Evolutionary conservation across 2,113 vertebrate genomes (phyloP), one percentile per base, ranked within the genome.

Genomic region (Terrapene triunguis): DNA sequence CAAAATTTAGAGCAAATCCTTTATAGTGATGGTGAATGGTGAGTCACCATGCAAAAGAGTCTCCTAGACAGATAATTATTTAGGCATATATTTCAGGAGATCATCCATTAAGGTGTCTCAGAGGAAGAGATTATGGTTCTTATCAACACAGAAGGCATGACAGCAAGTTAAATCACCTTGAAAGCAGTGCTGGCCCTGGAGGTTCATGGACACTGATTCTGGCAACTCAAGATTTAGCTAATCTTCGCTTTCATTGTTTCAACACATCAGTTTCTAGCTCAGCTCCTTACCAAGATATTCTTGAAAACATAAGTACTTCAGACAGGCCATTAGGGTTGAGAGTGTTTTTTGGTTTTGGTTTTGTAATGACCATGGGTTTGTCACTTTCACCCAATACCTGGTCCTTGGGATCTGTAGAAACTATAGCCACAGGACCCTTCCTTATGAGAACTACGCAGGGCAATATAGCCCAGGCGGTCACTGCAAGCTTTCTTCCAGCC

Each of bases 31-130:
- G 97, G 91, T 95, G 95, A 97, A 53, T 91, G 95, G 97, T 97
- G 96, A 97, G 82, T 97, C 97, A 97, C 76, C 0, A 3, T 48
- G 83, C 65, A 59, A 94, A 86, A 92, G 90, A 96, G 74, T 95
- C 89, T 97, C 80, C 92, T 87, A 96, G 95, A 97, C 89, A 96
- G 94, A 96, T 91, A 97, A 97, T 96, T 96, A 96, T 97, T 62
- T 96, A 92, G 93, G 95, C 91, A 96, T 94, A 91, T 94, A 95
- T 97, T 96, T 96, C 94, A 97, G 89, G 62, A 89, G 89, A 97
- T 97, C 92, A 97, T 95, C 96, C 82, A 38, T 97, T 97, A 96
- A 38, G 92, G 96, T 97, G 92, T 96, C 94, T 95, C 95, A 92
- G 93, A 94, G 89, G 89, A 97, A 93, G 59, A 94, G 94, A 94